Percentiles rank a stretch among this genome's conserved stretches.
phyloP scores from a whole-genome alignment of 2,113 vertebrate genomes.

The Noctilio leporinus region DNA sequence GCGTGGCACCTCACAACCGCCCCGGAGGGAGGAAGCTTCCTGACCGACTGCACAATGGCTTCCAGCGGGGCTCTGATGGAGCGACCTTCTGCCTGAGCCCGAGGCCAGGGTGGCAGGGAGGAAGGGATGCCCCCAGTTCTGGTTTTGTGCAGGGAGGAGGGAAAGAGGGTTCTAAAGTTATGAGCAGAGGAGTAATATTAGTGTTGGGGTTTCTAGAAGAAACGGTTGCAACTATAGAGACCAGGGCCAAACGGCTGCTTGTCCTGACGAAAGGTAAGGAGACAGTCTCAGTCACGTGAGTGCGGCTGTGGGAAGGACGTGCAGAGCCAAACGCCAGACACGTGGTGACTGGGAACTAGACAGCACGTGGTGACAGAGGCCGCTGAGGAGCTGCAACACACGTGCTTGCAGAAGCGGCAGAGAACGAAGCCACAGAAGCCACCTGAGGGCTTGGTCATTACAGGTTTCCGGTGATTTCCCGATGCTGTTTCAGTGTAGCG shows the following conservation, averaged over 20 bases:
- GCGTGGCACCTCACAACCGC: no score
- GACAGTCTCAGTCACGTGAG: not conserved
- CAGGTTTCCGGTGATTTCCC: no score
- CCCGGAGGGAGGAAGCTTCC: fast-evolving
- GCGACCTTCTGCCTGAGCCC: not conserved
- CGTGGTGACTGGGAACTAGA: not conserved
- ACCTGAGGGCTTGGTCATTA: fast-evolving
- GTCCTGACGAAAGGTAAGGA: not conserved
- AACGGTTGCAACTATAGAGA: not conserved
- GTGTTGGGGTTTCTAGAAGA: fast-evolving
- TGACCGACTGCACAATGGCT: fast-evolving
- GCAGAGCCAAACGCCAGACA: not conserved
- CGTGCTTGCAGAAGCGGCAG: fast-evolving
- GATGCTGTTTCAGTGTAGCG: not conserved
- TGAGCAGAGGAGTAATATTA: not conserved
- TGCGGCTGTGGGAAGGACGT: not conserved
- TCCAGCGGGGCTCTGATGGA: not conserved
- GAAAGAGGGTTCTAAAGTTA: not conserved
- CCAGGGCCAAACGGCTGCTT: fast-evolving
- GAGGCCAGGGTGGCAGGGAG: no score
- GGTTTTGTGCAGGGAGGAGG: not conserved
- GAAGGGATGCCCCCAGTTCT: not conserved
- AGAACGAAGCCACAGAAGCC: fast-evolving
- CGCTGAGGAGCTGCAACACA: fast-evolving
- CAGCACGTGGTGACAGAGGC: fast-evolving